Conservation (phyloP, 2,113 vertebrate species). For the Dicerorhinus sumatrensis region DNA sequence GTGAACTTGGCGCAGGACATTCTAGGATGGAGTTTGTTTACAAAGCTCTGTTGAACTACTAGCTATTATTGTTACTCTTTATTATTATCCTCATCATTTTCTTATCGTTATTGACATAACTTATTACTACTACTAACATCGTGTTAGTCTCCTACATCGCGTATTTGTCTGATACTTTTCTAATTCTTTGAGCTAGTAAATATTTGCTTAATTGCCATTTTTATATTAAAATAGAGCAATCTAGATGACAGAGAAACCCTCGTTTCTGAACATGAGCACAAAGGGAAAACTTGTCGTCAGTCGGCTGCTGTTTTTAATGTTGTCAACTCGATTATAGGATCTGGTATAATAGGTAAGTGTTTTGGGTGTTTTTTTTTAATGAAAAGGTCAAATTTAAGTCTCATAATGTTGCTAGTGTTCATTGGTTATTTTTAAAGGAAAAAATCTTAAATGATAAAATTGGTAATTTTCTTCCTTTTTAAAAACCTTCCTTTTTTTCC, state of each 20-base stretch:
- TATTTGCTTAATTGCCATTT: conserved; percentile 9
- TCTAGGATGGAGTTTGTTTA: background rate
- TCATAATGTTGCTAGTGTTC: background rate
- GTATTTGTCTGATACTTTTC: background rate
- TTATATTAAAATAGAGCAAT: conserved; percentile 81
- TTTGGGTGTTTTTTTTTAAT: background rate
- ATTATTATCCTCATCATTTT: background rate
- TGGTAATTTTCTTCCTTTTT: background rate
- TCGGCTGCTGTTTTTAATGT: conserved; percentile 95
- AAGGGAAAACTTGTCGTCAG: conserved; percentile 83
- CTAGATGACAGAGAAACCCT: conserved; percentile 87
- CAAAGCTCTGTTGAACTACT: background rate
- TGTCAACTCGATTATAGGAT: conserved; percentile 97
- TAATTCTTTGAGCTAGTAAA: background rate
- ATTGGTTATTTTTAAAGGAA: background rate
- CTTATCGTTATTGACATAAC: background rate
- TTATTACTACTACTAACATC: background rate
- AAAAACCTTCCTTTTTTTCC: background rate
- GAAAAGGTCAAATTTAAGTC: background rate
- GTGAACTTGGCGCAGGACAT: background rate
- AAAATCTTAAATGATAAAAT: conserved; percentile 10
- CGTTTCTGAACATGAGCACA: conserved; percentile 80
- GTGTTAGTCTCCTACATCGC: background rate
- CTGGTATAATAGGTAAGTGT: conserved; percentile 94
- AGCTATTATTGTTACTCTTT: background rate